A percentile compares a stretch with the other conserved stretches of the same genome.
Evolutionary conservation across 2,797 vertebrate species (phyloP).

Genomic region (Leptoclinus maculatus): DNA sequence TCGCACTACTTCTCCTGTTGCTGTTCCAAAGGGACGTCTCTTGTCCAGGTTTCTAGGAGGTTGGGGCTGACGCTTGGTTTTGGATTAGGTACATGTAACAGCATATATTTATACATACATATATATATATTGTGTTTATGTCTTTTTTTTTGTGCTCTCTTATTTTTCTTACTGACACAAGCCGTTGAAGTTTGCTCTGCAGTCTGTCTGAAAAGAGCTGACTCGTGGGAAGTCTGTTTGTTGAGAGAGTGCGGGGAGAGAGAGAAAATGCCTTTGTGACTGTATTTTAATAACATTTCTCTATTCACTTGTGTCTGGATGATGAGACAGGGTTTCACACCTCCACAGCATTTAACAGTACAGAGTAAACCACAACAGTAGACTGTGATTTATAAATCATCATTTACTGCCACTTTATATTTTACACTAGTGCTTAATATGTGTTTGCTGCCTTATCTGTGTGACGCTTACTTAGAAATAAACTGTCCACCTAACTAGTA

Average conservation of each 20-base stretch:
- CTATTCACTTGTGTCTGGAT: slow-evolving; percentile 11
- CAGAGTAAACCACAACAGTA: slow-evolving; percentile 32
- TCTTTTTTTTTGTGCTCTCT: slow-evolving; percentile 16
- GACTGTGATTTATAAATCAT: slow-evolving; percentile 22
- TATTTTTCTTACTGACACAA: slow-evolving; percentile 35
- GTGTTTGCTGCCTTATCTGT: slow-evolving; percentile 68
- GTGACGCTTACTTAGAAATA: slow-evolving; percentile 35
- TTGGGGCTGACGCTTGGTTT: slow-evolving; percentile 20
- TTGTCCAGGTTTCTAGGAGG: slow-evolving; percentile 5
- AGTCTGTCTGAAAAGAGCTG: slow-evolving; percentile 34
- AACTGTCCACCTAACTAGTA: slow-evolving; percentile 24
- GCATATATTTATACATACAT: slow-evolving; percentile 24
- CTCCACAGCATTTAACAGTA: not conserved
- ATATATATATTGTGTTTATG: slow-evolving; percentile 35
- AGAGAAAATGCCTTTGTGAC: slow-evolving; percentile 9
- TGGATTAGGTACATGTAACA: slow-evolving; percentile 49
- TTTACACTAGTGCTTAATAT: slow-evolving; percentile 42
- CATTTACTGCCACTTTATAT: slow-evolving; percentile 53
- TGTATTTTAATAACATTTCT: not conserved
- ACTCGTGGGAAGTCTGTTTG: slow-evolving; percentile 30
- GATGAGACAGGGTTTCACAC: slow-evolving; percentile 8
- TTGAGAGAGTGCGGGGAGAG: slow-evolving; percentile 4
- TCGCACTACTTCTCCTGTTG: slow-evolving; percentile 6
- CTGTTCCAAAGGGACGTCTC: slow-evolving; percentile 19
- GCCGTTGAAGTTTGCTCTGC: slow-evolving; percentile 19